Base-by-base conservation (phyloP, 2,888 invertebrate species). In the Micoletzkya japonica region DNA sequence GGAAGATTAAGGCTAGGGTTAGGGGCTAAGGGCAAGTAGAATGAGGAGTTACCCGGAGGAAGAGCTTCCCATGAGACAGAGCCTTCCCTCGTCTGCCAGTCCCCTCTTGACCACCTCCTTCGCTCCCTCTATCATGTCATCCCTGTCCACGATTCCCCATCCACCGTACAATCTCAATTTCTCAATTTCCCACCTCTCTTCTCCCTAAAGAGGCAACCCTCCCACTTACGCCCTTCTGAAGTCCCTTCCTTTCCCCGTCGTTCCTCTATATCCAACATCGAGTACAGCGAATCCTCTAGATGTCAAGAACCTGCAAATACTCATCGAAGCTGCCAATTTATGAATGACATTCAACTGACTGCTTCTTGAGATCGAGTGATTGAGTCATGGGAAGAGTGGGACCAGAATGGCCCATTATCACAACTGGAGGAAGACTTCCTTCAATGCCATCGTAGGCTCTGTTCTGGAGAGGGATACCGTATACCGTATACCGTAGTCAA, bases 211-310 rank as follows among this genome's bases (percentile, higher is more conserved):
- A n/a, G 17, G 17, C 26, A 7, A 28, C 14, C 44, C 6, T 39
- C 2, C 7, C 24, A 66, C 76, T n/a, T 85, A 83, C 73, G 79
- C 76, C 61, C 86, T 78, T 36, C 87, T 76, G 79, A 87, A 87
- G 6, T 77, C 73, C 24, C 85, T 82, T 28, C 87, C 87, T 75
- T 84, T 86, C 6, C 87, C 87, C 28, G 86, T 86, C 56, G 87
- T 87, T 30, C 88, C 88, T 24, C 88, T 77, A 76, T 88, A 88
- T 77, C 87, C 86, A 7, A 88, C 86, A 81, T 87, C 86, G 44
- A 87, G 81, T 1, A 88, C 83, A 24, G 87, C 87, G 76, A 87
- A 86, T n/a, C 88, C 88, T 1, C 79, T 70, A 0, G 74, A 74
- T 2, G 79, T 79, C 70, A 76, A 77, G 69, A 77, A 79, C 34